A percentile compares a stretch with the other conserved stretches of the same genome.
Evolutionary conservation across 2,797 vertebrate species (phyloP).

Genomic region (Botia kubotai): DNA sequence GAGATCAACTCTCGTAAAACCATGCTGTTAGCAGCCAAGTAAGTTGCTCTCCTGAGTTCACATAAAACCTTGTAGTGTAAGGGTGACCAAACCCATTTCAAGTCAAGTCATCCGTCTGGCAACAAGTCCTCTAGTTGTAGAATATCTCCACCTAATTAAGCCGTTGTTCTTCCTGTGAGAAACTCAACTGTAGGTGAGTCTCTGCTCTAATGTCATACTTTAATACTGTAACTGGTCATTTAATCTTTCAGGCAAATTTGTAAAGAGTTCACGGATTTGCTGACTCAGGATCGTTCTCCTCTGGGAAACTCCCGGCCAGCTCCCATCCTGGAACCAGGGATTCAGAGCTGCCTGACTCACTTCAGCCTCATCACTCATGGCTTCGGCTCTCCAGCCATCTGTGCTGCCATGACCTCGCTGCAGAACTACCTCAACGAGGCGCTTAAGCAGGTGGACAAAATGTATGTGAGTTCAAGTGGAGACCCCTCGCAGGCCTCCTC

Average conservation of each 20-base stretch:
- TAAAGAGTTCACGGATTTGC: conserved; percentile 98
- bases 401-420: conserved; percentile 95
- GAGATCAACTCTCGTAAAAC: conserved; percentile 94
- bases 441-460: conserved; percentile 94
- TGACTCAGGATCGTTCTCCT: conserved; percentile 95
- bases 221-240: conserved; percentile 15
- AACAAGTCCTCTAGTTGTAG: conserved; percentile 13
- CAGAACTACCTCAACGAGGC: conserved; percentile 99
- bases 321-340: conserved; percentile 92
- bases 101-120: conserved; percentile 15
- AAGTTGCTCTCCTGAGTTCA: conserved; percentile 64
- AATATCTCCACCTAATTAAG: conserved; percentile 4
- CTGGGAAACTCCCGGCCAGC: conserved; percentile 91
- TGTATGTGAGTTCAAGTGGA: conserved; percentile 88
- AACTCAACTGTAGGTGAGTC: too few species aligned
- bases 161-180: neutral
- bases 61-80: neutral
- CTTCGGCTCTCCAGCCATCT: conserved; percentile 96
- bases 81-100: conserved; percentile 32
- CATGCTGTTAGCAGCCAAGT: conserved; percentile 98
- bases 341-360: conserved; percentile 96
- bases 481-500: conserved; percentile 87
- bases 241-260: conserved; percentile 90
- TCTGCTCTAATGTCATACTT: neutral
- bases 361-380: conserved; percentile 98